A percentile compares a stretch with the other conserved stretches of the same genome.
Conservation (phyloP, 1,140 invertebrate genomes). For the Dolichoris vasculosae region DNA sequence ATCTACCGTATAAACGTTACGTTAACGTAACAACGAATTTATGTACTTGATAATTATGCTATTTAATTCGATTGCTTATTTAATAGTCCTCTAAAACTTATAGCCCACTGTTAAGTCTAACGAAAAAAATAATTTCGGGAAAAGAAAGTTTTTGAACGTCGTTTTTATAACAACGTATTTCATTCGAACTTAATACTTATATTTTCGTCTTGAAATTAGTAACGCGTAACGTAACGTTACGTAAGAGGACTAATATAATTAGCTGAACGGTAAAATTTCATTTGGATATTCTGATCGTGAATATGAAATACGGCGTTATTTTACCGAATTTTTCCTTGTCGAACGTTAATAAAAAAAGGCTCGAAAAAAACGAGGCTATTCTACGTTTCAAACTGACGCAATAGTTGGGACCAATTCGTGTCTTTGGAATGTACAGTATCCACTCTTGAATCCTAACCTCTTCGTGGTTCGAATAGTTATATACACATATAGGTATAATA, state of each 20-base stretch:
- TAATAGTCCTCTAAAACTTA: no score
- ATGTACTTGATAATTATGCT: no score
- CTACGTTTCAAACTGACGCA: slow-evolving; percentile 17
- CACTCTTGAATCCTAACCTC: neutral
- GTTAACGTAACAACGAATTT: no score
- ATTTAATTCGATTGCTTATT: no score
- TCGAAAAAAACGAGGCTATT: neutral
- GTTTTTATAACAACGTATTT: no score
- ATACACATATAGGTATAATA: slow-evolving; percentile 9
- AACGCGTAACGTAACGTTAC: neutral
- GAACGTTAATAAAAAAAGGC: neutral
- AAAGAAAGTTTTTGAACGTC: no score
- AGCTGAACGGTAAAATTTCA: neutral
- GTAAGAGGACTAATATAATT: neutral
- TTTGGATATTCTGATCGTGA: neutral
- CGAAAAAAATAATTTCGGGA: no score
- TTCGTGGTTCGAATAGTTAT: slow-evolving; percentile 9
- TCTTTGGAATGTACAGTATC: slow-evolving; percentile 23
- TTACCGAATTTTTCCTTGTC: neutral
- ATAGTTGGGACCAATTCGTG: slow-evolving; percentile 24
- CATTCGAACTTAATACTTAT: no score
- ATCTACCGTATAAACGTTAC: no score
- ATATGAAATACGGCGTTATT: neutral
- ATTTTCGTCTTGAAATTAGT: no score
- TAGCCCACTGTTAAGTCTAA: no score